Evolutionary conservation across 2,113 vertebrate genomes (phyloP).

Genomic region (Talpa occidentalis): DNA sequence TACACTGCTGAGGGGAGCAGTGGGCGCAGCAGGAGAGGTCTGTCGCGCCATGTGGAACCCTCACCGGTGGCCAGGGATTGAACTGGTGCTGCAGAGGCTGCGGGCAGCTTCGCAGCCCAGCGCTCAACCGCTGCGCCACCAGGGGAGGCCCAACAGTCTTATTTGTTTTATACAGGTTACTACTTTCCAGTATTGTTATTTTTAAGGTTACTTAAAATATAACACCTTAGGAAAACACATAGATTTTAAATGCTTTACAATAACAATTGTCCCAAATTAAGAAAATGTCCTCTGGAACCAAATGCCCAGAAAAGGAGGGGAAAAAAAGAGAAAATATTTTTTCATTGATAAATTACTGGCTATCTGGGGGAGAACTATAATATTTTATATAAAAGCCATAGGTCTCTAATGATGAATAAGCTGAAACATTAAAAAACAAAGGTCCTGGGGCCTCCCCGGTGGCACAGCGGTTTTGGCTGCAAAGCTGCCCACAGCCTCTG

Average conservation of each 20-base stretch:
- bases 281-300: constrained; percentile 4
- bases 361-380: constrained; percentile 43
- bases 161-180: constrained; percentile 32
- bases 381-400: constrained; percentile 58
- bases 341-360: constrained; percentile 58
- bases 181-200: background rate
- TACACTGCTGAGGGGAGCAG: too few relatives aligned
- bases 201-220: constrained; percentile 42
- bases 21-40: too few relatives aligned
- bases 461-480: too few relatives aligned
- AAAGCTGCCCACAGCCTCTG: too few relatives aligned
- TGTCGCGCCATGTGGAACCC: too few relatives aligned
- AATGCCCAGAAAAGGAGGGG: constrained; percentile 21
- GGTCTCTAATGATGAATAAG: constrained; percentile 47
- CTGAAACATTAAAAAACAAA: background rate
- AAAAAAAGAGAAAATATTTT: constrained; percentile 30
- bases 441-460: too few relatives aligned
- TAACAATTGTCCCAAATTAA: constrained; percentile 7
- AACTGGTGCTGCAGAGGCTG: too few relatives aligned
- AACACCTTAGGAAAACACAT: background rate
- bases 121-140: too few relatives aligned
- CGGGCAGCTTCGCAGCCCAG: too few relatives aligned
- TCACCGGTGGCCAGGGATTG: too few relatives aligned
- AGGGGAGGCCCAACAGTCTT: too few relatives aligned
- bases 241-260: constrained; percentile 21